phyloP scores from a whole-genome alignment of 2,888 invertebrate genomes.

The Cinara cedri region DNA sequence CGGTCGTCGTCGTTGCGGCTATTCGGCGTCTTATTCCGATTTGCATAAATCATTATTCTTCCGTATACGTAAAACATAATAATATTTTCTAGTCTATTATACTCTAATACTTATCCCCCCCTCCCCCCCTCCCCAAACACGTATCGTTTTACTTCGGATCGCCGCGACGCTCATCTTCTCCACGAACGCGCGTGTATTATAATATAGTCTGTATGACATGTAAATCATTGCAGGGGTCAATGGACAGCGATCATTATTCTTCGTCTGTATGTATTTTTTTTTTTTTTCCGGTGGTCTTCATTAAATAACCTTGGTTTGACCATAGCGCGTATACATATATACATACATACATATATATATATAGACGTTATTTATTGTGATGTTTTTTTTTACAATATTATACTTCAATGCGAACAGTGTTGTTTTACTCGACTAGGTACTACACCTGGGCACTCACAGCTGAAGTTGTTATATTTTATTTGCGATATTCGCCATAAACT shows the following conservation, averaged over 20 bases:
- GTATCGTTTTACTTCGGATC: neutral
- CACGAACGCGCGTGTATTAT: no score
- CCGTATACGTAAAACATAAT: neutral
- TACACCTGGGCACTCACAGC: no score
- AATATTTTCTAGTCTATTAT: no score
- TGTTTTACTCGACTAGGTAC: neutral
- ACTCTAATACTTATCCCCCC: neutral
- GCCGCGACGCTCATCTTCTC: neutral
- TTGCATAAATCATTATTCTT: slow-evolving; percentile 17
- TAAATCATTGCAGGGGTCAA: neutral
- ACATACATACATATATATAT: no score
- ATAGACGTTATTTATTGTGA: neutral
- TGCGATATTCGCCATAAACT: no score
- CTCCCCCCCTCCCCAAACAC: neutral
- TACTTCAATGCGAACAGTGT: neutral
- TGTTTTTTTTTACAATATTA: neutral
- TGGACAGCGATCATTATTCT: neutral
- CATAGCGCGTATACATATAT: no score
- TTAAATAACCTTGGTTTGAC: neutral
- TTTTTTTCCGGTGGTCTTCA: neutral
- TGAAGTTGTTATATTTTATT: neutral
- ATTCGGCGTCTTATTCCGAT: neutral
- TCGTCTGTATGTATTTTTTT: neutral
- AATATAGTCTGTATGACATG: no score
- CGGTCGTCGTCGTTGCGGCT: neutral